Evolutionary conservation across 2,888 invertebrate genomes (phyloP).

Genomic region (Papilio gigon): DNA sequence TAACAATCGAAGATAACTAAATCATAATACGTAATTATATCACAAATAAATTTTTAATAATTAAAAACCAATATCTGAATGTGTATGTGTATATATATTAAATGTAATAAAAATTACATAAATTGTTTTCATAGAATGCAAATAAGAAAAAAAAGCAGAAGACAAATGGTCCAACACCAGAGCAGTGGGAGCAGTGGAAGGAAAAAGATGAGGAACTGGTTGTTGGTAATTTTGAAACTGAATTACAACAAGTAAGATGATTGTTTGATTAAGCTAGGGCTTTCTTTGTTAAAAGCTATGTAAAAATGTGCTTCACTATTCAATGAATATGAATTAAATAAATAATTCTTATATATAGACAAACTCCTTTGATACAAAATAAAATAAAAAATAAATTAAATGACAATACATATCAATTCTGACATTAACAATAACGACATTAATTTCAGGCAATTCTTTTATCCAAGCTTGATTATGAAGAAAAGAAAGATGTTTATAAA

Average conservation of each 20-base stretch:
- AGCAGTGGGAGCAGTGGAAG: conserved; percentile 89
- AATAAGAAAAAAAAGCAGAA: conserved; percentile 77
- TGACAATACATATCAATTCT: conserved; percentile 8
- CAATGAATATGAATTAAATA: no score
- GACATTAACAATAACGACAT: neutral
- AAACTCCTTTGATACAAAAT: neutral
- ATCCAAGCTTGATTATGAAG: conserved; percentile 88
- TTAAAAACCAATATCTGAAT: no score
- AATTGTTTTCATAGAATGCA: conserved; percentile 28
- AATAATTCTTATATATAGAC: no score
- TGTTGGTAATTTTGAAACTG: conserved; percentile 82
- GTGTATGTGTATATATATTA: no score
- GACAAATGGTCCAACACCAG: conserved; percentile 67
- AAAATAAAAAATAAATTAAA: neutral
- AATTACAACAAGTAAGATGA: conserved; percentile 84
- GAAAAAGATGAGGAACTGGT: conserved; percentile 86
- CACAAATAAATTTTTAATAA: no score
- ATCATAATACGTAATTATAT: no score
- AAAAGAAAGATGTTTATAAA: conserved; percentile 82
- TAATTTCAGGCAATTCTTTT: conserved; percentile 84
- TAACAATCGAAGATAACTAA: no score
- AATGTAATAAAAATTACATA: no score
- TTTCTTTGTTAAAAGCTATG: no score
- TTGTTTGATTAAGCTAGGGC: conserved; percentile 58
- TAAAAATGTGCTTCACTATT: no score